Conservation (phyloP, 2,888 invertebrate genomes). For the Byasa hedistus region DNA sequence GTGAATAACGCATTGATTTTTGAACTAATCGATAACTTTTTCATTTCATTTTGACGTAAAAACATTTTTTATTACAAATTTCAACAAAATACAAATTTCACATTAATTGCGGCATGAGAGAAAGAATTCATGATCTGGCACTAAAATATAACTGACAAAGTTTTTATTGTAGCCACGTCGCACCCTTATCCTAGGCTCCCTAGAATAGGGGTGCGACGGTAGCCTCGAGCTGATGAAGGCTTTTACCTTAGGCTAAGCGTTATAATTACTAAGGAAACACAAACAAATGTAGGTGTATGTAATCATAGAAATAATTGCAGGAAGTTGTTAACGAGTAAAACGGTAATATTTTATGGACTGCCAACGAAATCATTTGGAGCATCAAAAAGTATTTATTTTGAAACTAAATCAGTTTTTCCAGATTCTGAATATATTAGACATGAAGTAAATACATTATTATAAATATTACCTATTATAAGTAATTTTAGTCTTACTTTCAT, state of each 20-base stretch:
- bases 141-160: neutral
- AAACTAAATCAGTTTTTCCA: no score
- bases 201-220: neutral
- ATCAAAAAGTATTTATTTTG: no score
- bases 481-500: no score
- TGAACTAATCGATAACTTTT: no score
- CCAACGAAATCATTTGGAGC: no score
- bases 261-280: neutral
- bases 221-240: neutral
- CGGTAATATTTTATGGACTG: no score
- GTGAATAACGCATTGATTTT: neutral
- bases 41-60: no score
- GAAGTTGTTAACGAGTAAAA: neutral
- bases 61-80: no score
- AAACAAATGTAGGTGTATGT: neutral
- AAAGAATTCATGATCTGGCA: neutral
- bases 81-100: no score
- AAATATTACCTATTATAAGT: no score
- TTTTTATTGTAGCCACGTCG: neutral
- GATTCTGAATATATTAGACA: no score
- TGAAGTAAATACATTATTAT: no score
- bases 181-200: neutral
- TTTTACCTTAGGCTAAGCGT: neutral
- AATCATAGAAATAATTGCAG: neutral
- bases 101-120: neutral